Evolutionary conservation across 2,113 vertebrate genomes (phyloP), one percentile per base, ranked within the genome.

Genomic region (Epinephelus fuscoguttatus): DNA sequence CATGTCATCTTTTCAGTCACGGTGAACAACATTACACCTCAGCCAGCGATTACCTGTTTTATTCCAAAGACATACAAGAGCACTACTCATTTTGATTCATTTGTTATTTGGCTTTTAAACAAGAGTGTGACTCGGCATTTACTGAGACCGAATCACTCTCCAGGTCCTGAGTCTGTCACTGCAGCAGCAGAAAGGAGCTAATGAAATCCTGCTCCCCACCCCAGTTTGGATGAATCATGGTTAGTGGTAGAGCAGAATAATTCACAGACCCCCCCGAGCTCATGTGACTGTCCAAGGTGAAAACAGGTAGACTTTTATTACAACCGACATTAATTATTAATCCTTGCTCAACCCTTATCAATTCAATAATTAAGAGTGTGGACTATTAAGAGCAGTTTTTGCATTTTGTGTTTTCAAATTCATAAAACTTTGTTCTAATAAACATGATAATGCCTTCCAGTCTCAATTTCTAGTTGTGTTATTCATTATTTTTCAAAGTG

Each of bases 291-390:
- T 78, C 75, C 67, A 75, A 83, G 84, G 84, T 85, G 80, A 81
- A 70, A 78, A 84, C 21, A 27, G 67, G 60, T 49, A 74, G 71
- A 63, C 53, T 86, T 88, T 83, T 82, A 80, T 86, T 85, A 64
- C 75, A 75, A 45, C 76, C 67, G 19, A 19, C 27, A 82, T 86
- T 53, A 83, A 81, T 91, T 79, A 87, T 90, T 75, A 61, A 89
- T 79, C 56, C 56, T 6, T 50, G 10, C 19, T 33, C 55, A 52
- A n/a, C 63, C 45, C 60, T 82, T 57, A 75, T 84, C 45, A 70
- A 50, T 83, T 77, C 27, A 81, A 40, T 89, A 73, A 90, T 91
- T 81, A 80, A 63, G 18, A 45, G 42, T 59, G 21, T 23, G 57
- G 23, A 83, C 53, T 27, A 60, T 68, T 52, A 42, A 14, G 61